Conservation (phyloP, 2,888 invertebrate species). For the Diarsia dahlii region DNA sequence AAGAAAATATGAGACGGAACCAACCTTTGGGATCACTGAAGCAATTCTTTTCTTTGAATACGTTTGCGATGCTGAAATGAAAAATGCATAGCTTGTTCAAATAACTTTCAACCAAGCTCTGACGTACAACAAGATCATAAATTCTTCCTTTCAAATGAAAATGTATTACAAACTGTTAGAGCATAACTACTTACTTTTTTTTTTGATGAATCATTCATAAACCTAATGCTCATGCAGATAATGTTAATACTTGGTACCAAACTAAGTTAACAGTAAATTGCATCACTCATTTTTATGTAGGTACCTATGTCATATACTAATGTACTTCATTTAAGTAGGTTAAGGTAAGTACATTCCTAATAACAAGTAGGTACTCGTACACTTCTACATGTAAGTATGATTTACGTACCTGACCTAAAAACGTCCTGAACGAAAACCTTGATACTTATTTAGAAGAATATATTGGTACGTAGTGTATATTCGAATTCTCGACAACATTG, state of each 20-base stretch:
- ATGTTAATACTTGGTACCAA: background rate
- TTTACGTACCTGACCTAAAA: background rate
- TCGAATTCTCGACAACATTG: background rate
- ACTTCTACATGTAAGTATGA: background rate
- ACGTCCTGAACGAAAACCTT: constrained; percentile 8
- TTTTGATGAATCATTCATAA: background rate
- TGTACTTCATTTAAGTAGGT: constrained; percentile 21
- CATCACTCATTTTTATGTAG: background rate
- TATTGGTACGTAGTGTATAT: background rate
- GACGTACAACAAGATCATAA: background rate
- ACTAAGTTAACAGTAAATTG: background rate
- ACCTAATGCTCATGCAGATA: background rate
- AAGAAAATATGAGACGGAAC: constrained; percentile 21
- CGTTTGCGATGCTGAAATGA: constrained; percentile 19
- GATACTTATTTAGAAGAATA: background rate
- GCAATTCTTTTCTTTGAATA: constrained; percentile 36
- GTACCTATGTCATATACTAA: background rate
- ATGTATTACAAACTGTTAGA: background rate
- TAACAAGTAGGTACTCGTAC: constrained; percentile 1
- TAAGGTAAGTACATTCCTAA: background rate
- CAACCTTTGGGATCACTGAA: constrained; percentile 34
- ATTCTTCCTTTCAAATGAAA: background rate
- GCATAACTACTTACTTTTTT: background rate
- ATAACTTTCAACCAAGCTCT: constrained; percentile 12
- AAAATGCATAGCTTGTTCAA: constrained; percentile 12